Evolutionary conservation across 2,113 vertebrate genomes (phyloP).

Genomic region (Hirundichthys speculiger): DNA sequence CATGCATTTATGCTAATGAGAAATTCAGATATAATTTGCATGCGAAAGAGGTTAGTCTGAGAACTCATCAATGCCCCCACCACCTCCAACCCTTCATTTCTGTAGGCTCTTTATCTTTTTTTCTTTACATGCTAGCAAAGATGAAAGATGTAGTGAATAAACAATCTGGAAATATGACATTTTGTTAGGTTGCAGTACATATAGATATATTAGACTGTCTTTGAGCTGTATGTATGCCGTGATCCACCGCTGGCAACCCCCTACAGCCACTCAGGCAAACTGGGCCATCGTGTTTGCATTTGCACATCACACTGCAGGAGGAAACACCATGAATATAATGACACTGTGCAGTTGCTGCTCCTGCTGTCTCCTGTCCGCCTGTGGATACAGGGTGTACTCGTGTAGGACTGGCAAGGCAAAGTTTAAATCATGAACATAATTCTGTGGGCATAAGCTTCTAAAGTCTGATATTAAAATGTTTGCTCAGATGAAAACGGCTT

Average conservation of each 20-base stretch:
- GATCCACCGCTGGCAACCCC: conserved; percentile 45
- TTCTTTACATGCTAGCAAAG: conserved; percentile 57
- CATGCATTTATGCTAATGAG: conserved; percentile 99
- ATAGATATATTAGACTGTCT: conserved; percentile 55
- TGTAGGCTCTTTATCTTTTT: conserved; percentile 81
- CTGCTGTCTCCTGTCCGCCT: conserved; percentile 29
- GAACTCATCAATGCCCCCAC: conserved; percentile 92
- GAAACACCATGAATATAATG: conserved; percentile 50
- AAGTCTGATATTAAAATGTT: conserved; percentile 65
- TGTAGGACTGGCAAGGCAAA: conserved; percentile 29
- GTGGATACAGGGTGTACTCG: conserved; percentile 19
- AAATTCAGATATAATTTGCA: conserved; percentile 99
- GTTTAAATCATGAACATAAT: conserved; percentile 44
- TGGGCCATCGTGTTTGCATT: conserved; percentile 78
- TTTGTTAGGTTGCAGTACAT: conserved; percentile 39
- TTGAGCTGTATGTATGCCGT: conserved; percentile 74
- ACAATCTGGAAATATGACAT: conserved; percentile 59
- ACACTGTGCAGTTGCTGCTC: conserved; percentile 55
- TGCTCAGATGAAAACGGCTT: conserved; percentile 58
- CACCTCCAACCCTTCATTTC: conserved; percentile 84
- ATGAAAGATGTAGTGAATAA: conserved; percentile 51
- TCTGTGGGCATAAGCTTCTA: conserved; percentile 43
- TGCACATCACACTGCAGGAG: conserved; percentile 65
- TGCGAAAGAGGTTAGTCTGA: conserved; percentile 98
- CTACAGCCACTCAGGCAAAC: conserved; percentile 66